Evolutionary conservation across 2,797 vertebrate species (phyloP).

Genomic region (Xenopus petersii): DNA sequence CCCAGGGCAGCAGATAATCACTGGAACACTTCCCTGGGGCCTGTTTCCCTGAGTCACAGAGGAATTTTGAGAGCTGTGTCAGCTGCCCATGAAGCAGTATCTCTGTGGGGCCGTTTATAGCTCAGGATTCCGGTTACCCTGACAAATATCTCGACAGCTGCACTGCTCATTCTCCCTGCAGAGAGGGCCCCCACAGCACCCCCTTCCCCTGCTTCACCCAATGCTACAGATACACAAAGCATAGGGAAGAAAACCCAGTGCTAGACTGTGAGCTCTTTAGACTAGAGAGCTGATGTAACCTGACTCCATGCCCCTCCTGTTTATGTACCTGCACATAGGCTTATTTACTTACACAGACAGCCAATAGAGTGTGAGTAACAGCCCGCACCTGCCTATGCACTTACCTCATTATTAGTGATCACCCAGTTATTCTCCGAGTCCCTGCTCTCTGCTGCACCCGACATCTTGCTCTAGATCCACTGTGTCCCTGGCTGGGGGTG

Average conservation of each 20-base stretch:
- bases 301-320: too few relatives aligned
- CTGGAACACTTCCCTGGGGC: too few relatives aligned
- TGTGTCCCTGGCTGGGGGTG: neutral
- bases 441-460: slow-evolving; percentile 68
- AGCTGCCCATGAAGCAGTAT: neutral
- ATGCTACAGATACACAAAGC: neutral
- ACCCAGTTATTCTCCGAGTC: slow-evolving; percentile 83
- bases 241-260: neutral
- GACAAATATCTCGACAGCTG: neutral
- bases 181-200: too few relatives aligned
- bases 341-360: too few relatives aligned
- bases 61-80: neutral
- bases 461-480: slow-evolving; percentile 65
- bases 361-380: too few relatives aligned
- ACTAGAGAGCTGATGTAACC: too few relatives aligned
- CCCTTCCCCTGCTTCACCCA: neutral
- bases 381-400: neutral
- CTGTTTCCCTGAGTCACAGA: neutral
- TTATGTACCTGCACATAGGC: too few relatives aligned
- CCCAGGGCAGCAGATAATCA: too few relatives aligned
- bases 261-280: neutral
- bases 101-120: slow-evolving; percentile 12
- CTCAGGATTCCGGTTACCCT: neutral
- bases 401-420: slow-evolving; percentile 76
- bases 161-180: neutral